Evolutionary conservation across 2,888 invertebrate species (phyloP), one percentile per base, ranked within the genome.

Genomic region (Athalia circularis): DNA sequence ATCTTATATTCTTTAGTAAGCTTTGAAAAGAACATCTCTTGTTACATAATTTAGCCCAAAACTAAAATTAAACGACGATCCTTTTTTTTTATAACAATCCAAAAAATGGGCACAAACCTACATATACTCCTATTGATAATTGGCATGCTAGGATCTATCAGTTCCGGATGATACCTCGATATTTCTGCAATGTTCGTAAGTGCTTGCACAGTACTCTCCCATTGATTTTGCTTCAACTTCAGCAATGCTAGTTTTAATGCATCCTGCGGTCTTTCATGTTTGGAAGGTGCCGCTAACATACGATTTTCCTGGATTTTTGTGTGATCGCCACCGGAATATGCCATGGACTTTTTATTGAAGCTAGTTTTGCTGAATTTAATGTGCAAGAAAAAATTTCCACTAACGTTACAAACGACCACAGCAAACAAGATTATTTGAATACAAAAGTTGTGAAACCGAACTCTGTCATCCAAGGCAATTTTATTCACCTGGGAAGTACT

Each of bases 151-250:
- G 81, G 61, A 64, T 84, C 83, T 6, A 84, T 70, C 61, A 82
- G 72, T 65, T 84, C 83, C 29, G 84, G 84, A 15, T 82, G 80
- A 80, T 80, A 79, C 52, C 84, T 80, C 15, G 84, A 82, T 45
- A 84, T 78, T 5, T 83, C 80, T 64, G 80, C 80, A 47, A 84
- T 65, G 43, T 83, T 83, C 9, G 80, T 76, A 15, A 84, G 47
- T 52, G 84, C 84, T 0, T 81, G 80, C 4, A 80, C 77, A 6
- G 75, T 82, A 59, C 68, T 81, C 4, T 84, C 80, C 84, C 84
- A 84, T 57, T 81, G 80, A 57, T 83, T 80, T 8, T 80, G 77
- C n/a, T 84, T 84, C 45, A 84, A 65, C 6, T 77, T 80, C 52
- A 77, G 79, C 13, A 84, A 50, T 15, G 79, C 65, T 5, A 79